Evolutionary conservation across 2,797 vertebrate genomes (phyloP).

Genomic region (Eulemur mongoz): DNA sequence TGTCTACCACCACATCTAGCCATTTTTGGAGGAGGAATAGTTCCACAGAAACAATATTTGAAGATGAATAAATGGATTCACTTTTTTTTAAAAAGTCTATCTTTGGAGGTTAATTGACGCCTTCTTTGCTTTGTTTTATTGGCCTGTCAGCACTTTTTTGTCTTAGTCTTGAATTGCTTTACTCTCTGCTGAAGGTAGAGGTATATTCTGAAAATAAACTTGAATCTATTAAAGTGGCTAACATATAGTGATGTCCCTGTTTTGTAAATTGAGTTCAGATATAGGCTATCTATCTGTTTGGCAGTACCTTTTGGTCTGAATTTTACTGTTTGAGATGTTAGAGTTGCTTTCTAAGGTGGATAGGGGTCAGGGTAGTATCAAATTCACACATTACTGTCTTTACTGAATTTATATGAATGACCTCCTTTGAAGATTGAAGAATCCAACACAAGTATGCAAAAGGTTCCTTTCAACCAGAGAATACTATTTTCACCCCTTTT

Average conservation of each 20-base stretch:
- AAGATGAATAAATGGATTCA: slow-evolving; percentile 53
- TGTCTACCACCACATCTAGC: slow-evolving; percentile 52
- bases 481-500: slow-evolving; percentile 77
- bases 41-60: slow-evolving; percentile 50
- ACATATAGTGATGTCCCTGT: slow-evolving; percentile 87
- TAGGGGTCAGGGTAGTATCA: slow-evolving; percentile 86
- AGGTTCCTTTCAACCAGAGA: slow-evolving; percentile 74
- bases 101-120: slow-evolving; percentile 71
- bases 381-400: slow-evolving; percentile 89
- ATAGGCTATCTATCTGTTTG: slow-evolving; percentile 89
- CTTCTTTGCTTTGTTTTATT: slow-evolving; percentile 72
- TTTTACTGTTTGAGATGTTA: slow-evolving; percentile 88
- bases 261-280: slow-evolving; percentile 89
- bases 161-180: slow-evolving; percentile 80
- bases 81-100: slow-evolving; percentile 40
- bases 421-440: slow-evolving; percentile 88
- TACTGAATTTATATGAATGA: slow-evolving; percentile 89
- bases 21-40: slow-evolving; percentile 62
- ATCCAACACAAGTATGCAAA: slow-evolving; percentile 79
- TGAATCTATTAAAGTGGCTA: slow-evolving; percentile 88
- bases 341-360: slow-evolving; percentile 85
- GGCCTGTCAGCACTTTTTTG: slow-evolving; percentile 82
- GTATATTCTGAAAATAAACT: slow-evolving; percentile 88
- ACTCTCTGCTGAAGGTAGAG: slow-evolving; percentile 83
- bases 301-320: slow-evolving; percentile 86